Evolutionary conservation across 64 coral and sea anemone genomes (phyloP).

Genomic region (Actinia tenebrosa): DNA sequence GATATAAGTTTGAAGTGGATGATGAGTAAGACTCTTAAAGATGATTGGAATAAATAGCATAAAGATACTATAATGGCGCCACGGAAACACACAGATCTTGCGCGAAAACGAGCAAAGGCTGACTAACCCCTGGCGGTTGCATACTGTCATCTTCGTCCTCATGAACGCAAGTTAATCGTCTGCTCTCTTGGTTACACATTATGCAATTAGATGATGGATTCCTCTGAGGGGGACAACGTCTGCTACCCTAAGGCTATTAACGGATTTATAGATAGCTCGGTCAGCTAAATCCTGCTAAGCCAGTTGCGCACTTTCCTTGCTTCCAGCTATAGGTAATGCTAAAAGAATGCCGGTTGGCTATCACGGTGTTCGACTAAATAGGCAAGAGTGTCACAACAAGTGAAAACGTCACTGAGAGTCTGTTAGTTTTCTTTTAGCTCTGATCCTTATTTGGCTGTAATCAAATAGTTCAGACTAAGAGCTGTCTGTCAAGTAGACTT

Average conservation of each 20-base stretch:
- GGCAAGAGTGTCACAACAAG: slow-evolving; percentile 6
- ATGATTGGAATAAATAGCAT: background rate
- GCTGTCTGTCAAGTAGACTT: slow-evolving; percentile 15
- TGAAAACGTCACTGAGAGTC: slow-evolving; percentile 18
- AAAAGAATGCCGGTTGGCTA: slow-evolving; percentile 20
- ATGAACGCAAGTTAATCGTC: slow-evolving; percentile 17
- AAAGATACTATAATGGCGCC: background rate
- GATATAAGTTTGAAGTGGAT: slow-evolving; percentile 29
- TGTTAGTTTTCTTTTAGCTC: slow-evolving; percentile 36
- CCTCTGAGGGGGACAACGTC: slow-evolving; percentile 18
- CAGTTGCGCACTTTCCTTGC: background rate
- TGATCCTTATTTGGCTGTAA: slow-evolving; percentile 32
- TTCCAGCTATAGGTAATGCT: background rate
- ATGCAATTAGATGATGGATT: slow-evolving; percentile 26
- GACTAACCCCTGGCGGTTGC: slow-evolving; percentile 17
- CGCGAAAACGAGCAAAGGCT: background rate
- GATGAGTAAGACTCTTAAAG: slow-evolving; percentile 31
- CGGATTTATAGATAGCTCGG: slow-evolving; percentile 21
- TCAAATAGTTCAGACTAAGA: slow-evolving; percentile 32
- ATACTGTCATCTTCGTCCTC: background rate
- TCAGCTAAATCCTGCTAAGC: background rate
- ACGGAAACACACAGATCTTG: background rate
- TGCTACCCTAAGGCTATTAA: slow-evolving; percentile 12
- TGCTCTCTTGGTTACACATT: slow-evolving; percentile 12
- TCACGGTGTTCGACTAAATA: slow-evolving; percentile 12